phyloP scores from a whole-genome alignment of 1,140 invertebrate species.

The Bathynomus jamesi region DNA sequence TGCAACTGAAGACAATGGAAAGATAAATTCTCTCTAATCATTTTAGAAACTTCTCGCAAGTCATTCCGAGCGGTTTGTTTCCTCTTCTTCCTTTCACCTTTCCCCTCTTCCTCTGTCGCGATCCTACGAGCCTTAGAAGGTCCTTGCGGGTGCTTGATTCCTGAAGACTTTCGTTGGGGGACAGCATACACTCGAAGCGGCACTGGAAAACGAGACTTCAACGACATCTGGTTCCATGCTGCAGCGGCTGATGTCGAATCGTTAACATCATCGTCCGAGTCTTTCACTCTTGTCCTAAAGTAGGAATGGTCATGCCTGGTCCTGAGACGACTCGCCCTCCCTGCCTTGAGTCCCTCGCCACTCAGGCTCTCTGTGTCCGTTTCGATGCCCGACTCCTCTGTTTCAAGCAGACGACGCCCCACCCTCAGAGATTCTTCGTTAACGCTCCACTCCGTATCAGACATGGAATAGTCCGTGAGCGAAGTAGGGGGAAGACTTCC shows the following conservation, averaged over 20 bases:
- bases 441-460: background rate
- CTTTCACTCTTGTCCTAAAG: constrained; percentile 3
- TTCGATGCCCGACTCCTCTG: constrained; percentile 35
- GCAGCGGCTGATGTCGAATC: constrained; percentile 11
- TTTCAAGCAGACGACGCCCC: constrained; percentile 20
- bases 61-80: background rate
- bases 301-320: constrained; percentile 6
- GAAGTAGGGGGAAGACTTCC: background rate
- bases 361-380: constrained; percentile 35
- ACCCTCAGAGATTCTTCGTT: background rate
- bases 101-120: no score
- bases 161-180: background rate
- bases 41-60: background rate
- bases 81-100: no score
- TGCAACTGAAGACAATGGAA: background rate
- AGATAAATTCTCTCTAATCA: background rate
- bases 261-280: background rate
- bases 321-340: constrained; percentile 10
- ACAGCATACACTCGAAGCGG: background rate
- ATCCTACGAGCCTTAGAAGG: background rate
- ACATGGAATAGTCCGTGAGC: background rate
- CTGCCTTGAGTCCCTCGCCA: constrained; percentile 12
- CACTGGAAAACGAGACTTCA: no score
- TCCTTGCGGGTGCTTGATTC: background rate
- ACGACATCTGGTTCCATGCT: background rate